Evolutionary conservation across 2,888 invertebrate species (phyloP).

Genomic region (Acleris sparsana): DNA sequence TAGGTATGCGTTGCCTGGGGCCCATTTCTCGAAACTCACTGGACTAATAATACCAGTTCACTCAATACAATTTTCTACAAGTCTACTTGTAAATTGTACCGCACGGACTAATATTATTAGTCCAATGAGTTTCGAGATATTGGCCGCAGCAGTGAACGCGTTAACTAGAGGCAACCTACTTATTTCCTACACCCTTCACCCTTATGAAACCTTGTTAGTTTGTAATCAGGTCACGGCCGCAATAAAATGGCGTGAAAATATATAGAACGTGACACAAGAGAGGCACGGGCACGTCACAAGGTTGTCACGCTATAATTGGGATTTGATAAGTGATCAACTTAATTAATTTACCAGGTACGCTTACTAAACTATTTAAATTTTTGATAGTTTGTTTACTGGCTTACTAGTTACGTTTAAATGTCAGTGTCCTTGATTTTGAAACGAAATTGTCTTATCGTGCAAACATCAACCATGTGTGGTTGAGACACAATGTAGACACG

Average conservation of each 20-base stretch:
- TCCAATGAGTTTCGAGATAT: too few relatives aligned
- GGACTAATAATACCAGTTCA: too few relatives aligned
- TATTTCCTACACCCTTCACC: conserved; percentile 16
- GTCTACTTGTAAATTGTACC: too few relatives aligned
- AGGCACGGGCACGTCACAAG: conserved; percentile 50
- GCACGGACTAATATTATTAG: too few relatives aligned
- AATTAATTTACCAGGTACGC: conserved; percentile 1
- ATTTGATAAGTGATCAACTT: not conserved
- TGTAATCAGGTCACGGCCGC: conserved; percentile 52
- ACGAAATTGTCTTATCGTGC: too few relatives aligned
- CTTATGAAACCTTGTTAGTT: conserved; percentile 30
- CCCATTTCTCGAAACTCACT: too few relatives aligned
- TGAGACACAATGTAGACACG: too few relatives aligned
- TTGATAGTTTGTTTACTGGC: not conserved
- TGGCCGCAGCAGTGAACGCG: not conserved
- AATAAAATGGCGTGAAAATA: conserved; percentile 54
- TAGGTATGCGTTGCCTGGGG: too few relatives aligned
- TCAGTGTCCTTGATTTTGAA: too few relatives aligned
- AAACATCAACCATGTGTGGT: too few relatives aligned
- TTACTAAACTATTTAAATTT: not conserved
- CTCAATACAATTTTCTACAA: too few relatives aligned
- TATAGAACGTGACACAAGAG: conserved; percentile 49
- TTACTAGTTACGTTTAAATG: too few relatives aligned
- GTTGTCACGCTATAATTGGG: conserved; percentile 38
- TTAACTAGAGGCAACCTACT: not conserved